Evolutionary conservation across 2,113 vertebrate species (phyloP), one percentile per base, ranked within the genome.

Genomic region (Gobio gobio): DNA sequence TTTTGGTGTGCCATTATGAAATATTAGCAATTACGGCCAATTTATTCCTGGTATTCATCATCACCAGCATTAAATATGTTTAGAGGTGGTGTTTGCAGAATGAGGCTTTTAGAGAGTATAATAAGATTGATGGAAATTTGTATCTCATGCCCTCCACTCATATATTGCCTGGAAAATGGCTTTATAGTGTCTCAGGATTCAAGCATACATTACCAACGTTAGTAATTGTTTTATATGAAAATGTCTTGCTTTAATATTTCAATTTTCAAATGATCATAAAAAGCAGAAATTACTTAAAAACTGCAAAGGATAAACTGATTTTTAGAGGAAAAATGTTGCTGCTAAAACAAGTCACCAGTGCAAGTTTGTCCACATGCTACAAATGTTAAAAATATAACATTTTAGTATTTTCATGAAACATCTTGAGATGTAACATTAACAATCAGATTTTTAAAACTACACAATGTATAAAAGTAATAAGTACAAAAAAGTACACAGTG

Each of bases 241-340:
- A 51, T 84, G 82, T 88, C 64, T 64, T 75, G 18, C 29, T 16
- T 77, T 43, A 85, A 83, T 90, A 91, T 89, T 85, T 83, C 74
- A 56, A 33, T 6, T 13, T 3, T 3, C 4, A 49, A 33, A 72
- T 84, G 26, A 84, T 81, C 29, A 84, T 88, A 74, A 90, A 84
- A 89, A 76, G 18, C 16, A 8, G 83, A 63, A 85, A 89, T 90
- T 86, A 88, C 75, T 83, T 56, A 24, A n/a, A 10, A 3, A 3
- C 29, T 86, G 78, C 22, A 84, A 75, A 89, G 13, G 22, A 18
- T 24, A 8, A 63, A 79, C 3, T 79, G 58, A 16, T 45, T 3
- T 45, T 43, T 8, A 26, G 56, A 70, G 58, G 58, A 56, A 24
- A 56, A 9, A 20, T 45, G 33, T 29, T 49, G 70, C 51, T 40